Percentiles rank a stretch among this genome's conserved stretches.
phyloP scores from a whole-genome alignment of 2,797 vertebrate species.

The Gallinago solitaria region DNA sequence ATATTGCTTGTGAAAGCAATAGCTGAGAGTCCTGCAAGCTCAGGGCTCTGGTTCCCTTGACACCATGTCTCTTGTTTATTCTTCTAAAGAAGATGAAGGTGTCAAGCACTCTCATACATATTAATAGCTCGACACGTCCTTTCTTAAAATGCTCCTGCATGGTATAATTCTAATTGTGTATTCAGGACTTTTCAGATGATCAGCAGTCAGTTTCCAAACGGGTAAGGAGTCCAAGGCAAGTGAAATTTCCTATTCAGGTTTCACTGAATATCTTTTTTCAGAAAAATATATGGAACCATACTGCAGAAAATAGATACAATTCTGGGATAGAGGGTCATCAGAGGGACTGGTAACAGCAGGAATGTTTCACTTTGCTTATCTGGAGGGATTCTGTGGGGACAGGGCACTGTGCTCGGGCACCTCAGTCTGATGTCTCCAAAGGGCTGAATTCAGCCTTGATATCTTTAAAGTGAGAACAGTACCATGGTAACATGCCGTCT shows the following conservation, averaged over 20 bases:
- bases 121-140: background rate
- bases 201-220: background rate
- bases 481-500: background rate
- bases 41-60: background rate
- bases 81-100: background rate
- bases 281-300: background rate
- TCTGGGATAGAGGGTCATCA: background rate
- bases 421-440: background rate
- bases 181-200: background rate
- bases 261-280: background rate
- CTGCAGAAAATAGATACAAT: background rate
- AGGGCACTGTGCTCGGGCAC: background rate
- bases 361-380: background rate
- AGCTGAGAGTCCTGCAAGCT: no score
- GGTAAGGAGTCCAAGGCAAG: background rate
- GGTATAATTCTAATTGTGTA: background rate
- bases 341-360: background rate
- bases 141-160: background rate
- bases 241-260: background rate
- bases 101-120: background rate
- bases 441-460: background rate
- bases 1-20: background rate
- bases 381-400: background rate
- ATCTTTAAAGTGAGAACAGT: background rate
- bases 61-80: background rate